These are phyloP conservation scores for Rallus crepitans DNA, from an alignment of 2,797 vertebrate genomes.

Conservation along the genomic window DNA sequence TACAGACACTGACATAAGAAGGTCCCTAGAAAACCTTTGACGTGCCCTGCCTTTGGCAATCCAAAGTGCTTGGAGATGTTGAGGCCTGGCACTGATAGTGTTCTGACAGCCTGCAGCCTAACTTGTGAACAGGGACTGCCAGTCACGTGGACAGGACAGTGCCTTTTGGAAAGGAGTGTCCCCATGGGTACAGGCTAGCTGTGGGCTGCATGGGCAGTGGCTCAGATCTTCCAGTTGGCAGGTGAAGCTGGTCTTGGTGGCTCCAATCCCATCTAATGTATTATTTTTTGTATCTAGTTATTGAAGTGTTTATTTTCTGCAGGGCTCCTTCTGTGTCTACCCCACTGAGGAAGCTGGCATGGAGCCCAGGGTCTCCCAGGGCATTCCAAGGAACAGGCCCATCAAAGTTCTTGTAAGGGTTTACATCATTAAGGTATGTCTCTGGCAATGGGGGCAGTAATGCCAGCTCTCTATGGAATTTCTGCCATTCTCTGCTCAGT, in stretches of 20 bases:
- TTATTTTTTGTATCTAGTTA: background rate
- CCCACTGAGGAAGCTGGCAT: slow-evolving; percentile 76
- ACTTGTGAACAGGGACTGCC: background rate
- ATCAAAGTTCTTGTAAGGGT: slow-evolving; percentile 90
- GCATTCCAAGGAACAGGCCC: slow-evolving; percentile 89
- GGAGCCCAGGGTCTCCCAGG: slow-evolving; percentile 82
- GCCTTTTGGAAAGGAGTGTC: background rate
- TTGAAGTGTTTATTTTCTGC: background rate
- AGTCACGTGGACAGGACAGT: background rate
- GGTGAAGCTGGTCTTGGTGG: background rate
- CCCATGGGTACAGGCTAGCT: background rate
- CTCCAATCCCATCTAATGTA: background rate
- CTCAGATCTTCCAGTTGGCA: background rate
- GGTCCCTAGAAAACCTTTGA: background rate
- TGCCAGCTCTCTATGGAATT: background rate
- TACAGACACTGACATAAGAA: background rate
- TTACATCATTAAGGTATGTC: slow-evolving; percentile 90
- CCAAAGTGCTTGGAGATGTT: background rate
- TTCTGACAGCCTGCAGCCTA: background rate
- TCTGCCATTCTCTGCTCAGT: background rate
- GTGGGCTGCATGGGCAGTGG: background rate
- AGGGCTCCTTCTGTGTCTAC: slow-evolving; percentile 95
- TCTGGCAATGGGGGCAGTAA: background rate
- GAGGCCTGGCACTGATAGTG: background rate
- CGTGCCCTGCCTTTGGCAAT: background rate